These are phyloP conservation scores for Branchellion lobata DNA, from an alignment of 2,888 invertebrate genomes.

Conservation along the genomic window DNA sequence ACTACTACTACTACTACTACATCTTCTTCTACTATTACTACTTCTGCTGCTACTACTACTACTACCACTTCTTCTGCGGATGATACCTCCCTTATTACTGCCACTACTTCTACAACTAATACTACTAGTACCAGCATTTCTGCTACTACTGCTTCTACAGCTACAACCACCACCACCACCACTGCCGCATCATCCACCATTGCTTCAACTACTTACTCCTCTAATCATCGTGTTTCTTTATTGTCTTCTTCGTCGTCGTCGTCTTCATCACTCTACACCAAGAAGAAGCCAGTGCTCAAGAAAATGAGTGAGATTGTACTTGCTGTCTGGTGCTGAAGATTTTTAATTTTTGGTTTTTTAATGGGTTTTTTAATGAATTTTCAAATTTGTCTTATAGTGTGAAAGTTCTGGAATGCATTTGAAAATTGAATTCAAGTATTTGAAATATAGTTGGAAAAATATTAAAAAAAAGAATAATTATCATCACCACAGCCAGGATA, in stretches of 20 bases:
- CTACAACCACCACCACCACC: not conserved
- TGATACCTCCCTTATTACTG: not conserved
- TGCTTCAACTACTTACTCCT: not conserved
- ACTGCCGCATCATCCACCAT: not conserved
- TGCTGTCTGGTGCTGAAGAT: not conserved
- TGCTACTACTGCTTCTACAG: not conserved
- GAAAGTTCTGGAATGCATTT: no score
- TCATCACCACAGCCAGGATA: not conserved
- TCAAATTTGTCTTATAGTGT: no score
- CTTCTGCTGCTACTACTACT: not conserved
- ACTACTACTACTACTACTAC: not conserved
- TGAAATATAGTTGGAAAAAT: not conserved
- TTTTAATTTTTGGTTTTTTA: not conserved
- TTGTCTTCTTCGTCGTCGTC: slow-evolving; percentile 31
- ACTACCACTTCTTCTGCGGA: not conserved
- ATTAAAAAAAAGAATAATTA: not conserved
- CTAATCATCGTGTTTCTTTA: not conserved
- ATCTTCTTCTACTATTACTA: not conserved
- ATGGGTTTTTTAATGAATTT: not conserved
- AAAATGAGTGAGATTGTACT: not conserved
- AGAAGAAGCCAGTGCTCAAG: not conserved
- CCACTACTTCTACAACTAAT: not conserved
- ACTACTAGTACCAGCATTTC: not conserved
- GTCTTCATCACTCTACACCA: slow-evolving; percentile 11
- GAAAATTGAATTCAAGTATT: not conserved